Percentiles rank a stretch among this genome's conserved stretches.
Conservation (phyloP, 2,113 vertebrate species). For the Scopus umbretta region DNA sequence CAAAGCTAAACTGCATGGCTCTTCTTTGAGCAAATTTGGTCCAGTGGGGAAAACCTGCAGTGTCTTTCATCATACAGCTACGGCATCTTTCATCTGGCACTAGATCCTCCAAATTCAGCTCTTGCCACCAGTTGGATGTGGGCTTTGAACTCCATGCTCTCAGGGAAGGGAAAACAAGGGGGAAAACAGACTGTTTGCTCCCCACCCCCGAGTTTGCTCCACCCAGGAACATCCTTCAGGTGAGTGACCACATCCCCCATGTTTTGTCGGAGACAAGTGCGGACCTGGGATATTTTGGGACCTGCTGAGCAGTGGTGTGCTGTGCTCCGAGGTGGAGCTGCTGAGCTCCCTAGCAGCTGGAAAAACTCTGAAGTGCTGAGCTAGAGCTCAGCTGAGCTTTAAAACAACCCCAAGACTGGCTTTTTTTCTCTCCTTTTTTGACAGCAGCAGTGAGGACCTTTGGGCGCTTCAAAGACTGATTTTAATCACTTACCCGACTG, state of each 20-base stretch:
- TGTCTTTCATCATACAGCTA: not conserved
- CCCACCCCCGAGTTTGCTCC: rapidly evolving
- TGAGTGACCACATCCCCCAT: rapidly evolving
- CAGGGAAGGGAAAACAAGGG: not conserved
- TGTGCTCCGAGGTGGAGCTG: not conserved
- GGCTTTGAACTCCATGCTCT: not conserved
- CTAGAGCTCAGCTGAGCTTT: not conserved
- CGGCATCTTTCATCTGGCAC: not conserved
- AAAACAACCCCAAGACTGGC: not conserved
- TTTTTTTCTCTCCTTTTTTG: not conserved
- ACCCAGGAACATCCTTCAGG: not conserved
- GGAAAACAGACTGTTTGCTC: not conserved
- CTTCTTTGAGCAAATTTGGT: not conserved
- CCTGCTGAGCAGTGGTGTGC: rapidly evolving
- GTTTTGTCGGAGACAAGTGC: not conserved
- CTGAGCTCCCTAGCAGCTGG: not conserved
- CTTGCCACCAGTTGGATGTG: rapidly evolving
- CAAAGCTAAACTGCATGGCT: not conserved
- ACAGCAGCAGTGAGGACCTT: not conserved
- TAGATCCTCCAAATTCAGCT: not conserved
- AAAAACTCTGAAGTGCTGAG: not conserved
- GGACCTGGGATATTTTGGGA: rapidly evolving
- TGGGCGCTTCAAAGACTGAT: not conserved
- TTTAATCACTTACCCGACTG: constrained; percentile 35
- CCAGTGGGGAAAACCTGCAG: not conserved